These are phyloP conservation scores for Poecilus cupreus DNA, from an alignment of 2,888 invertebrate species.

Conservation along the genomic window DNA sequence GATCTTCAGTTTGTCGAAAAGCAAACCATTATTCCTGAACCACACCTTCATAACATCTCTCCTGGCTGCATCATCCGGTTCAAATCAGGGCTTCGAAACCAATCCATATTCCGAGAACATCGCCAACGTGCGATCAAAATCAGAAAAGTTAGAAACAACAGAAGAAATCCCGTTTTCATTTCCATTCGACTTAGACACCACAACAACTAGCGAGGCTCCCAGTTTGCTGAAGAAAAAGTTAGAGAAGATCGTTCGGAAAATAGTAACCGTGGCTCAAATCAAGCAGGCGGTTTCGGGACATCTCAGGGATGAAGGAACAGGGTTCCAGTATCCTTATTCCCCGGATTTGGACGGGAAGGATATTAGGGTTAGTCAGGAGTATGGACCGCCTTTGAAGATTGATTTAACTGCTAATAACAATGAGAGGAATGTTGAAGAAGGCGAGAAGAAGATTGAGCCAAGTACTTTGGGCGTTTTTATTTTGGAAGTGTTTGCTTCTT, in stretches of 20 bases:
- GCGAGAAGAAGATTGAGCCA: background rate
- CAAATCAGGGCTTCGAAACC: background rate
- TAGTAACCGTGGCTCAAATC: conserved; percentile 38
- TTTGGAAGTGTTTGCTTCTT: conserved; percentile 59
- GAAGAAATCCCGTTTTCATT: background rate
- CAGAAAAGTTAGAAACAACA: background rate
- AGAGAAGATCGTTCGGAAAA: conserved; percentile 32
- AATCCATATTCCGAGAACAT: conserved; percentile 47
- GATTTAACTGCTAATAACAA: conserved; percentile 2
- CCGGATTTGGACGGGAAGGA: conserved; percentile 22
- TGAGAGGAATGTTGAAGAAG: conserved; percentile 6
- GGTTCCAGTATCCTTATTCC: conserved; percentile 16
- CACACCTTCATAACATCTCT: conserved; percentile 37
- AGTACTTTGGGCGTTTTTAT: conserved; percentile 57
- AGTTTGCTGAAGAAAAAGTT: conserved; percentile 36
- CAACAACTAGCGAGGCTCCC: conserved; percentile 9
- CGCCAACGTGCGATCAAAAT: background rate
- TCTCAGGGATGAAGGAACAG: background rate
- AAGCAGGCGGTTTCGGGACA: background rate
- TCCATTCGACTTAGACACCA: background rate
- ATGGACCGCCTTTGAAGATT: background rate
- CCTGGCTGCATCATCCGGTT: conserved; percentile 29
- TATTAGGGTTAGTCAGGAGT: conserved; percentile 4
- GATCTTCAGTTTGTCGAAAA: background rate
- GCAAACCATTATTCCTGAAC: conserved; percentile 5